Percentiles rank a stretch among this genome's conserved stretches.
Evolutionary conservation across 2,888 invertebrate genomes (phyloP).

Genomic region (Patella caerulea): DNA sequence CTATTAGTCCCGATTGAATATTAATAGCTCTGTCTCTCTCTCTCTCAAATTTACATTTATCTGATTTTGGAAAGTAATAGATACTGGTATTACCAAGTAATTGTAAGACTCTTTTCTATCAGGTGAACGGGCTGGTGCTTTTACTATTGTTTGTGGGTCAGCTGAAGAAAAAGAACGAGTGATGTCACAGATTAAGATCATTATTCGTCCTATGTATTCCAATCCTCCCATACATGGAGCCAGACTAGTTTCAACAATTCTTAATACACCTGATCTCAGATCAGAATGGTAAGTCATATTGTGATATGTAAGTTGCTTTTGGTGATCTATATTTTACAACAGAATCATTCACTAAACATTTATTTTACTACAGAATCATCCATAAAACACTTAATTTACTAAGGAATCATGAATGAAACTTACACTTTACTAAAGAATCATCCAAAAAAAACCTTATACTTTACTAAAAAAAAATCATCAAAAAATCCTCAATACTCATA

Average conservation of each 20-base stretch:
- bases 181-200: constrained; percentile 94
- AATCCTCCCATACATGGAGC: constrained; percentile 97
- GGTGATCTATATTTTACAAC: too few species aligned
- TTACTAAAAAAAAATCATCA: too few species aligned
- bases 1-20: background rate
- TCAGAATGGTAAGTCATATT: constrained; percentile 76
- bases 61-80: too few species aligned
- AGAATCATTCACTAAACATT: too few species aligned
- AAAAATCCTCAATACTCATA: too few species aligned
- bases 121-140: constrained; percentile 96
- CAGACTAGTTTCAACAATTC: constrained; percentile 88
- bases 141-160: constrained; percentile 82
- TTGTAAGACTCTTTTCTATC: constrained; percentile 28
- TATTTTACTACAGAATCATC: too few species aligned
- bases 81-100: background rate
- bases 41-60: too few species aligned
- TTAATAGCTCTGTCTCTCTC: background rate
- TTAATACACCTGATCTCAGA: constrained; percentile 79
- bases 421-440: too few species aligned
- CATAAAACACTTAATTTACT: too few species aligned
- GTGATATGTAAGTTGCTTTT: too few species aligned
- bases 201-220: constrained; percentile 95
- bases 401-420: too few species aligned
- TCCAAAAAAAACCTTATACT: too few species aligned
- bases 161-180: constrained; percentile 84